phyloP scores from a whole-genome alignment of 2,113 vertebrate genomes.

The Sylvietta virens region DNA sequence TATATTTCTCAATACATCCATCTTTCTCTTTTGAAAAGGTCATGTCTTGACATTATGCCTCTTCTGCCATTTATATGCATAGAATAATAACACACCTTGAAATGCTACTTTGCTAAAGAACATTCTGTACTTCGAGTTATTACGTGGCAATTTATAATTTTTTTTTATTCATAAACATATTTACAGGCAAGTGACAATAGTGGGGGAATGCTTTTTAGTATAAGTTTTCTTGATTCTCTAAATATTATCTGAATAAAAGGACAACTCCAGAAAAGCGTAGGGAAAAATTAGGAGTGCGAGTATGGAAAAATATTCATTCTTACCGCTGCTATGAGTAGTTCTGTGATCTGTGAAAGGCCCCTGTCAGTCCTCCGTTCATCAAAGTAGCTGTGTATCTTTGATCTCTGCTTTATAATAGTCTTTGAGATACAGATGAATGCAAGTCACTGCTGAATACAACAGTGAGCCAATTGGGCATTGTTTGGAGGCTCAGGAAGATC shows the following conservation, averaged over 20 bases:
- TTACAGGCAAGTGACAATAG: background rate
- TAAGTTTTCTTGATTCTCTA: background rate
- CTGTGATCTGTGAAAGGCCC: background rate
- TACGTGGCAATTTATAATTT: background rate
- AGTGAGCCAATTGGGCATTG: background rate
- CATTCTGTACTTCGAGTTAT: background rate
- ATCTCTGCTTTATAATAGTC: background rate
- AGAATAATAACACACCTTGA: background rate
- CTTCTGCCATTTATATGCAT: background rate
- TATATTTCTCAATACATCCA: background rate
- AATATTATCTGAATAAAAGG: background rate
- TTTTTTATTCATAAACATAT: background rate
- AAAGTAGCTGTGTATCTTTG: background rate
- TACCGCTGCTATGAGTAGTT: background rate
- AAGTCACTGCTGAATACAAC: background rate
- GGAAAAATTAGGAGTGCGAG: background rate
- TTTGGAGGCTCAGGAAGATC: background rate
- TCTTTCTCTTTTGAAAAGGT: slow-evolving; percentile 1
- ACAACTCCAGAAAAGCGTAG: background rate
- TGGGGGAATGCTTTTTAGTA: background rate
- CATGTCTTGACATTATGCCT: background rate
- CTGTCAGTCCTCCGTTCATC: background rate
- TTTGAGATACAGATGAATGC: background rate
- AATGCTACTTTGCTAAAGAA: background rate
- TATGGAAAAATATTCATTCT: background rate